Evolutionary conservation across 2,797 vertebrate species (phyloP).

Genomic region (Halcyon smyrnensis): DNA sequence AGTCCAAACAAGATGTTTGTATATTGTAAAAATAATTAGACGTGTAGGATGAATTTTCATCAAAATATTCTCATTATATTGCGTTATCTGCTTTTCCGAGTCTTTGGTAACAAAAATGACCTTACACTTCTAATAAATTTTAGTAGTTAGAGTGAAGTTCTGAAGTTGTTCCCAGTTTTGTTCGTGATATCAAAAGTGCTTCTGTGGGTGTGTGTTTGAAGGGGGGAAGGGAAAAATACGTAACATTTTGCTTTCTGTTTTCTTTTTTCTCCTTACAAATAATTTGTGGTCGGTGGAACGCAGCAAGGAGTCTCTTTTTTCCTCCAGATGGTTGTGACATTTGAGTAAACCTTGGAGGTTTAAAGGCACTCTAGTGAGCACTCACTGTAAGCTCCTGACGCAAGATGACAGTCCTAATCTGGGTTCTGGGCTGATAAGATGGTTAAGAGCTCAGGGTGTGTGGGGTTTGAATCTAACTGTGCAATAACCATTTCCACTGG

Average conservation of each 20-base stretch:
- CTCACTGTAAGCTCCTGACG: conserved; percentile 76
- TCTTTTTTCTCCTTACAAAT: conserved; percentile 70
- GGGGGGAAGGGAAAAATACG: conserved; percentile 47
- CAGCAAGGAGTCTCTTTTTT: conserved; percentile 78
- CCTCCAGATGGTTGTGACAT: conserved; percentile 83
- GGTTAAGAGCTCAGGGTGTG: conserved; percentile 33
- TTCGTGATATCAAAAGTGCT: background rate
- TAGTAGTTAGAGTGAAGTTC: background rate
- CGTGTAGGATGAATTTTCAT: background rate
- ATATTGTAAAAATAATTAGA: background rate
- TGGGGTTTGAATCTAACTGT: background rate
- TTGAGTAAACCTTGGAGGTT: conserved; percentile 82
- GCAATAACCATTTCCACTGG: conserved; percentile 5
- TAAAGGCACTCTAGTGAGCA: conserved; percentile 78
- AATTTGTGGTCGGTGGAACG: conserved; percentile 76
- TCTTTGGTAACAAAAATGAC: background rate
- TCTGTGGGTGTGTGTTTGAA: background rate
- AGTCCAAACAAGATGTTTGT: background rate
- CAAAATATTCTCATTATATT: background rate
- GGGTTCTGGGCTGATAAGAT: conserved; percentile 70
- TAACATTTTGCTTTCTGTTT: conserved; percentile 61
- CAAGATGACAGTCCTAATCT: conserved; percentile 83
- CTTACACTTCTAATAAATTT: background rate
- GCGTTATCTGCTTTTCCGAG: background rate
- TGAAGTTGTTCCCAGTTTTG: background rate